Conservation (phyloP, 2,113 vertebrate species). For the Hirundichthys speculiger region DNA sequence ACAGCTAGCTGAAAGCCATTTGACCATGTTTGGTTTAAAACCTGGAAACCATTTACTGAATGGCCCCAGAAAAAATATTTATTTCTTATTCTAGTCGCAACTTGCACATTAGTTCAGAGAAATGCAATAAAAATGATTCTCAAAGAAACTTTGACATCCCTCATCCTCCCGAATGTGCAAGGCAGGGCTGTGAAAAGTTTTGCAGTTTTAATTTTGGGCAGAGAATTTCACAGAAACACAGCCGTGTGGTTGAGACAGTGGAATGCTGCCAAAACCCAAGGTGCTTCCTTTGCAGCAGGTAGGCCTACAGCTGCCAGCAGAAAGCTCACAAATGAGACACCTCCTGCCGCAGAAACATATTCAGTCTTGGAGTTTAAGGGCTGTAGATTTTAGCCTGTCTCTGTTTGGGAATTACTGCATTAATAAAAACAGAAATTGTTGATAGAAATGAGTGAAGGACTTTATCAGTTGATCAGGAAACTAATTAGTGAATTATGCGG, state of each 20-base stretch:
- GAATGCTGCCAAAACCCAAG: conserved; percentile 71
- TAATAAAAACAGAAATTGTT: not conserved
- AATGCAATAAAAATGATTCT: not conserved
- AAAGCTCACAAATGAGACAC: not conserved
- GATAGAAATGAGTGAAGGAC: not conserved
- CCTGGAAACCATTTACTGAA: not conserved
- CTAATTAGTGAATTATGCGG: not conserved
- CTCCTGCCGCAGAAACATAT: not conserved
- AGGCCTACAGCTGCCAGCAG: conserved; percentile 24
- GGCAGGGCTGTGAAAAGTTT: conserved; percentile 19
- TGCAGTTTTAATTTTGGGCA: conserved; percentile 36
- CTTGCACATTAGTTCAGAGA: not conserved
- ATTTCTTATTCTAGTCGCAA: not conserved
- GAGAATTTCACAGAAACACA: conserved; percentile 62
- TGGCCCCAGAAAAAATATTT: no score
- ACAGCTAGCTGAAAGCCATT: not conserved
- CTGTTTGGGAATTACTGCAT: not conserved
- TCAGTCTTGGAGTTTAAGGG: not conserved
- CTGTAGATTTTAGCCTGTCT: not conserved
- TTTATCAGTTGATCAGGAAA: not conserved
- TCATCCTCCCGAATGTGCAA: conserved; percentile 5
- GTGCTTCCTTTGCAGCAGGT: conserved; percentile 71
- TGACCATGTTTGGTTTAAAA: not conserved
- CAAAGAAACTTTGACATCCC: not conserved
- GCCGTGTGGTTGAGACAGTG: conserved; percentile 65